These are phyloP conservation scores for Poecilia picta DNA, from an alignment of 2,797 vertebrate species.

Conservation along the genomic window DNA sequence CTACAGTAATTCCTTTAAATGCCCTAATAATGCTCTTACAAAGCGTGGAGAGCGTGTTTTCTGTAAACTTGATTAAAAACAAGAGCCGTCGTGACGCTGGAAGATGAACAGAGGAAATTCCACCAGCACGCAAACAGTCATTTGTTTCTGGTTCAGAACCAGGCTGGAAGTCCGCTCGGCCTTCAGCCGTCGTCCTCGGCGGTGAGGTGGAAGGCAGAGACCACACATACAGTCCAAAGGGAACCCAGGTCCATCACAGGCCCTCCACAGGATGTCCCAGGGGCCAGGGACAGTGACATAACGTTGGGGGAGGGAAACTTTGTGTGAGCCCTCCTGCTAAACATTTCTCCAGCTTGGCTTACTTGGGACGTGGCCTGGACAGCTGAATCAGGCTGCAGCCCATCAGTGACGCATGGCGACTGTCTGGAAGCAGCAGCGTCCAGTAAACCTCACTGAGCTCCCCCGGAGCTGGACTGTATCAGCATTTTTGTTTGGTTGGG, in stretches of 20 bases:
- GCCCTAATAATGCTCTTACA: neutral
- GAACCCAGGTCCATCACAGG: slow-evolving; percentile 43
- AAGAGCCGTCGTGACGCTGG: neutral
- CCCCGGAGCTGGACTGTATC: slow-evolving; percentile 34
- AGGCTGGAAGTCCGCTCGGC: slow-evolving; percentile 26
- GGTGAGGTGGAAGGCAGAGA: slow-evolving; percentile 49
- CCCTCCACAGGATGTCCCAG: slow-evolving; percentile 26
- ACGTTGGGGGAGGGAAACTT: slow-evolving; percentile 55
- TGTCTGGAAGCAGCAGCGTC: slow-evolving; percentile 48
- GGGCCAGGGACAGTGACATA: slow-evolving; percentile 66
- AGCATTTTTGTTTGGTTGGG: neutral
- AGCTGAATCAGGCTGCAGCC: slow-evolving; percentile 49
- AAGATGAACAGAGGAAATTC: slow-evolving; percentile 16
- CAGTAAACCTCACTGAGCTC: slow-evolving; percentile 24
- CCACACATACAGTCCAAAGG: slow-evolving; percentile 61
- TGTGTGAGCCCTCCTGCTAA: slow-evolving; percentile 60
- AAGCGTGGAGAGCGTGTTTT: slow-evolving; percentile 6
- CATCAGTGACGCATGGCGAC: slow-evolving; percentile 32
- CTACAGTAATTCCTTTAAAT: neutral
- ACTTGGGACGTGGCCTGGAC: slow-evolving; percentile 43
- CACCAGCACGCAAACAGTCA: slow-evolving; percentile 19
- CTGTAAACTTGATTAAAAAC: neutral
- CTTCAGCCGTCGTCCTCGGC: slow-evolving; percentile 30
- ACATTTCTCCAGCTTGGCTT: slow-evolving; percentile 30
- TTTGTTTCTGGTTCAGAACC: slow-evolving; percentile 10